phyloP scores from a whole-genome alignment of 1,140 invertebrate species.

The Lordiphosa mommai region DNA sequence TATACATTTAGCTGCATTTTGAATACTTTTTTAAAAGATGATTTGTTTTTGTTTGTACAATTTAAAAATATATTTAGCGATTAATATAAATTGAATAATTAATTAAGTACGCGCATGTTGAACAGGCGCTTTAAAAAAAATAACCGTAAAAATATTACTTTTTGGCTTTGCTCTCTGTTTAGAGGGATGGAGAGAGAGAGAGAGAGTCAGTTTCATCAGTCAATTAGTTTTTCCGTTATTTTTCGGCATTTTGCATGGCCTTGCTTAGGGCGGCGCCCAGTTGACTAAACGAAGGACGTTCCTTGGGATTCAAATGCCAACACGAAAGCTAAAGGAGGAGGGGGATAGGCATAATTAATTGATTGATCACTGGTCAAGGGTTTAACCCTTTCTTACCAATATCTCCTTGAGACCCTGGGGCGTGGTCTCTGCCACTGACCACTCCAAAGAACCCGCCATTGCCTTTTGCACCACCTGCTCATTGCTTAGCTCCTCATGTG shows the following conservation, averaged over 20 bases:
- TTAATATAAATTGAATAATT: conserved; percentile 8
- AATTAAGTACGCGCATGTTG: conserved; percentile 54
- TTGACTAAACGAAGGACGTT: conserved; percentile 83
- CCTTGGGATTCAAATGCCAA: conserved; percentile 83
- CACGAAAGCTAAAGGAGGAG: conserved; percentile 77
- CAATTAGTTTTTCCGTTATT: conserved; percentile 26
- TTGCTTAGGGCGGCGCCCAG: conserved; percentile 71
- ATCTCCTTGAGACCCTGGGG: conserved; percentile 84
- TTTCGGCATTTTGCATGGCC: conserved; percentile 72
- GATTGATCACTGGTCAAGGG: conserved; percentile 12
- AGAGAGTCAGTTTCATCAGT: conserved; percentile 21
- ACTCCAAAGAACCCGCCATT: conserved; percentile 84
- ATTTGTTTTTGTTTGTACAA: conserved; percentile 17
- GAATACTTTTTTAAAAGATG: conserved; percentile 59
- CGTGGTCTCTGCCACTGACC: conserved; percentile 84
- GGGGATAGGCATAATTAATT: background rate
- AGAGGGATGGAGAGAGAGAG: background rate
- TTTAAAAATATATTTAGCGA: conserved; percentile 8
- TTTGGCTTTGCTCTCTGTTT: conserved; percentile 16
- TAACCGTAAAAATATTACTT: conserved; percentile 20
- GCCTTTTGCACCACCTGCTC: conserved; percentile 87
- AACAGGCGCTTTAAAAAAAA: conserved; percentile 39
- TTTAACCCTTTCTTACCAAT: conserved; percentile 80
- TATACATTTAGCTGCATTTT: conserved; percentile 38
- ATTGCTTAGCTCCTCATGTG: conserved; percentile 90